Base-by-base conservation (phyloP, 2,113 vertebrate species). In the Vulpes vulpes region DNA sequence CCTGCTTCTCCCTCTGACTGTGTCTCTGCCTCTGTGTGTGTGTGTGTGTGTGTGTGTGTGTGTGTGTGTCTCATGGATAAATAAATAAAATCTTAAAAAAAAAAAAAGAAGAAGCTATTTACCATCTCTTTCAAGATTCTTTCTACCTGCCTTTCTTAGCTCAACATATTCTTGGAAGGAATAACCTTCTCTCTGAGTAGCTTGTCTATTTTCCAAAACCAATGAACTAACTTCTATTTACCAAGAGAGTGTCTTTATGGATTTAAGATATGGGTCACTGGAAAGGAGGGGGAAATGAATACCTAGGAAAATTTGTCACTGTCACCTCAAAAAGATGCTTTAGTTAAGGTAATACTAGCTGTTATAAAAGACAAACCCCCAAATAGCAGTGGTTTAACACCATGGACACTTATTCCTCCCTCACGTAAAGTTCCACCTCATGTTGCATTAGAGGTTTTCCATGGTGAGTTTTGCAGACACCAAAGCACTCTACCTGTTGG, bases 51-150 rank as follows among this genome's bases (percentile, higher is more conserved):
- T 43, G 7, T 43, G 6, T 43, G 43, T 43, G 43, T 43, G 43
- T 43, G 43, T 43, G 43, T 43, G 43, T 43, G 6, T 43, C 43
- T 43, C 43, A 43, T 43, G 43, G 43, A 43, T 43, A 43, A 43
- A 43, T 43, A 43, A 43, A 7, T 43, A 43, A 43, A 43, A 43
- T 43, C 43, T 43, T 43, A 43, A 43, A 43, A 43, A 43, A 43
- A 43, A 7, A 43, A 43, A 1, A 43, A 43, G 43, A 43, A 43
- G 43, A 1, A 43, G 43, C 43, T 38, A 38, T 73, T 73, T 59
- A 91, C 83, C 88, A 51, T 94, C 55, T 89, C 60, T 94, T 65
- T 76, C 74, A 91, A 76, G 49, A 57, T 92, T 55, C 49, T 91
- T 82, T 89, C 43, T 5, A 64, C 16, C 38, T 87, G 23, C 30